A percentile compares a stretch with the other conserved stretches of the same genome.
Evolutionary conservation across 2,113 vertebrate genomes (phyloP).

Genomic region (Pituophis catenifer): DNA sequence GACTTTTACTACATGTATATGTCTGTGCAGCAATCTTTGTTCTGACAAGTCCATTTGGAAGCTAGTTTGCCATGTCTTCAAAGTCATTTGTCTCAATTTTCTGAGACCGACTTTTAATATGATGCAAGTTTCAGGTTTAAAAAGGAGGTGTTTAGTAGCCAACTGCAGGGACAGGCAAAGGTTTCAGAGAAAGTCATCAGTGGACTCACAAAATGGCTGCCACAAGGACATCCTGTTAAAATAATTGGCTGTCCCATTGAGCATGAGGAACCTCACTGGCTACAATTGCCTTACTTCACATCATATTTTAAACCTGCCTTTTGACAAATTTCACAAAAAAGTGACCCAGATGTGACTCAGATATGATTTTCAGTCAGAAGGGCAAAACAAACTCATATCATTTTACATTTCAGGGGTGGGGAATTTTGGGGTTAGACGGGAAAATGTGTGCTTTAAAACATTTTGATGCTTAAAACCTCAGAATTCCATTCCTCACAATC

Average conservation of each 20-base stretch:
- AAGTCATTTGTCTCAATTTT: background rate
- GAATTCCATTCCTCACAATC: background rate
- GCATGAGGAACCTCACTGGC: background rate
- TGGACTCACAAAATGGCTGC: background rate
- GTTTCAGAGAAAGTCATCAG: background rate
- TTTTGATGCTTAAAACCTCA: background rate
- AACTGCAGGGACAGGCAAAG: background rate
- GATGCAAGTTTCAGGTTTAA: background rate
- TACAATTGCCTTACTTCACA: background rate
- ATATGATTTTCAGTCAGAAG: background rate
- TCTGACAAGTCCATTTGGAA: background rate
- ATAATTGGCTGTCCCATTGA: background rate
- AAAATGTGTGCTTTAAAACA: background rate
- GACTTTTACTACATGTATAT: background rate
- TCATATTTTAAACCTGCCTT: background rate
- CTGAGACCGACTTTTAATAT: background rate
- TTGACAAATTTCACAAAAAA: background rate
- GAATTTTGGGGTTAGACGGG: background rate
- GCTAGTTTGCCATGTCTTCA: background rate
- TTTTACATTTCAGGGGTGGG: background rate
- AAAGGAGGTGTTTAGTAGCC: background rate
- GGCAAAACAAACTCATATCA: background rate
- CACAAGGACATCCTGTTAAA: background rate
- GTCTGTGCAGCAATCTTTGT: background rate
- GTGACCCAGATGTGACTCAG: background rate